Evolutionary conservation across 2,113 vertebrate species (phyloP).

Genomic region (Neofelis nebulosa): DNA sequence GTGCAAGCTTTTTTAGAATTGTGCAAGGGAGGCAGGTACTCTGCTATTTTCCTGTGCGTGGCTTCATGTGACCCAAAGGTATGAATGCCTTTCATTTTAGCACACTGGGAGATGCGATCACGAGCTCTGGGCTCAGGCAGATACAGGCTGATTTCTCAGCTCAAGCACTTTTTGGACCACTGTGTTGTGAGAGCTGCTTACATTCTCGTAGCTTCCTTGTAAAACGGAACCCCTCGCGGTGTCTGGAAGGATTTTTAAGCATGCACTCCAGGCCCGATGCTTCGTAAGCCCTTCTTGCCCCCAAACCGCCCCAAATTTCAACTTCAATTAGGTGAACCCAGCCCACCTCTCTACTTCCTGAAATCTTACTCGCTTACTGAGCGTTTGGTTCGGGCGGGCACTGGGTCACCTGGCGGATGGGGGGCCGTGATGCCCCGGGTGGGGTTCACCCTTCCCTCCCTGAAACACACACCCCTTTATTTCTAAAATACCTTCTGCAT

Average conservation of each 20-base stretch:
- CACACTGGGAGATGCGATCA: not conserved
- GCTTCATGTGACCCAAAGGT: not conserved
- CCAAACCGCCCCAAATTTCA: not conserved
- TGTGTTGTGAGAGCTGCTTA: fast-evolving
- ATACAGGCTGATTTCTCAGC: not conserved
- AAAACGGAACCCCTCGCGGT: not conserved
- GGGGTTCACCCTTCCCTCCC: not conserved
- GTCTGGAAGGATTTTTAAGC: not conserved
- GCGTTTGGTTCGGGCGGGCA: not conserved
- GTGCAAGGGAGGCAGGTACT: not conserved
- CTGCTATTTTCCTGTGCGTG: not conserved
- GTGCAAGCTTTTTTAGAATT: not conserved
- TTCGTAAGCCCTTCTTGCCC: not conserved
- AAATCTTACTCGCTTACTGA: not conserved
- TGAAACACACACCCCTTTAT: not conserved
- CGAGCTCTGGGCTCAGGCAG: not conserved
- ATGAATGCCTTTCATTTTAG: not conserved
- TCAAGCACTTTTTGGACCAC: not conserved
- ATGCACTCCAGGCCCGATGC: fast-evolving
- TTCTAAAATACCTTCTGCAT: not conserved
- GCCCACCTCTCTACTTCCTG: not conserved
- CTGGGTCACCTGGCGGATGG: fast-evolving
- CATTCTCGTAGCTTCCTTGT: not conserved
- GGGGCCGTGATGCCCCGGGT: fast-evolving
- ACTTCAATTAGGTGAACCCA: too few species aligned